Evolutionary conservation across 2,888 invertebrate genomes (phyloP).

Genomic region (Drosophila emarginata): DNA sequence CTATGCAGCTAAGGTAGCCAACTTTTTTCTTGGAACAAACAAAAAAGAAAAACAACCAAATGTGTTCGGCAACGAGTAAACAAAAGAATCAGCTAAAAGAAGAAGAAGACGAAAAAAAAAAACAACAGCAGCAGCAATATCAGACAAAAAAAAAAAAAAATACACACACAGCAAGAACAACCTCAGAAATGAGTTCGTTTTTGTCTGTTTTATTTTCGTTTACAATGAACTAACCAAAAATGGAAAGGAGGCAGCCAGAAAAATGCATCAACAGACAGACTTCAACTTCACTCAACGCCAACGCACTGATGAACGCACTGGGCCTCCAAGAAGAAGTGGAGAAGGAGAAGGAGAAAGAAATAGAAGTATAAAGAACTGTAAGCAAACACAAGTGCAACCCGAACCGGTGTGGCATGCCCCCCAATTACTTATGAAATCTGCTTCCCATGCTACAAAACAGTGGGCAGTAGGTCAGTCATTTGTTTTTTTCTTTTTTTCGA

Average conservation of each 20-base stretch:
- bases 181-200: slow-evolving; percentile 26
- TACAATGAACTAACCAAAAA: slow-evolving; percentile 51
- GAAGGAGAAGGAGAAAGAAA: slow-evolving; percentile 18
- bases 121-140: slow-evolving; percentile 9
- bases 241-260: slow-evolving; percentile 38
- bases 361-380: slow-evolving; percentile 23
- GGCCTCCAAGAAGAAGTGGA: no score
- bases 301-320: slow-evolving; percentile 54
- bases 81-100: slow-evolving; percentile 58
- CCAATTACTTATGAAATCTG: slow-evolving; percentile 19
- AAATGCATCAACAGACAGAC: slow-evolving; percentile 42
- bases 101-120: slow-evolving; percentile 13
- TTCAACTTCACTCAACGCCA: slow-evolving; percentile 70
- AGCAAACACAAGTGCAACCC: slow-evolving; percentile 41
- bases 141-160: no score
- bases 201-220: slow-evolving; percentile 35
- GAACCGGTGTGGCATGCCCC: slow-evolving; percentile 3
- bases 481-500: not conserved
- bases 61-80: slow-evolving; percentile 63
- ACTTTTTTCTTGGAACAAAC: slow-evolving; percentile 41
- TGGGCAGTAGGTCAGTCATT: slow-evolving; percentile 68
- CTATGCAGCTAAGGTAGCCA: slow-evolving; percentile 48
- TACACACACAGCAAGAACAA: not conserved
- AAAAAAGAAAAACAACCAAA: slow-evolving; percentile 49
- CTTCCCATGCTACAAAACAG: slow-evolving; percentile 29